Conservation (phyloP, 2,888 invertebrate genomes). For the Dichetophora obliterata region DNA sequence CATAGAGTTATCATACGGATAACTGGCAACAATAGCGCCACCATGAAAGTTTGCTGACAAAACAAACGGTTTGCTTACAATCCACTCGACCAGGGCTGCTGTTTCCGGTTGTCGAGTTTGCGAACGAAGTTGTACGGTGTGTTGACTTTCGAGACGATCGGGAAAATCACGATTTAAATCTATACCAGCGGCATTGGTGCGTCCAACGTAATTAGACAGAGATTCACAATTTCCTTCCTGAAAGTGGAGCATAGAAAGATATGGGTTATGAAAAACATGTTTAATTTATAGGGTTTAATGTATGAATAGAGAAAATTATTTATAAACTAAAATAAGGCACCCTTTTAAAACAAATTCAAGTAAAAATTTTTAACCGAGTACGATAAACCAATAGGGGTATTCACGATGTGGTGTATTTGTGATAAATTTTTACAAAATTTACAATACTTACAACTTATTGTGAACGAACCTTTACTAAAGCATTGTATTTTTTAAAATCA, state of each 20-base stretch:
- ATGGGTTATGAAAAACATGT: not conserved
- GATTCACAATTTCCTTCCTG: constrained; percentile 87
- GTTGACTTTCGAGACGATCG: constrained; percentile 80
- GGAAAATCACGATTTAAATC: constrained; percentile 96
- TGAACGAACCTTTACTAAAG: no score
- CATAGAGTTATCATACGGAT: constrained; percentile 93
- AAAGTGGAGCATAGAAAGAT: constrained; percentile 54
- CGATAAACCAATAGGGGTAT: no score
- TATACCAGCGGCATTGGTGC: constrained; percentile 83
- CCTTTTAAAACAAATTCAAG: no score
- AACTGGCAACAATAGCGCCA: constrained; percentile 97
- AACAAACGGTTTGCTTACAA: constrained; percentile 87
- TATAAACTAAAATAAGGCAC: no score
- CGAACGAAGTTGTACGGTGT: constrained; percentile 61
- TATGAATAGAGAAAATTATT: no score
- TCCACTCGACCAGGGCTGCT: constrained; percentile 89
- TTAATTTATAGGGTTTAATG: no score
- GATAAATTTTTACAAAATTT: no score
- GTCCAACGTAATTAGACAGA: constrained; percentile 76
- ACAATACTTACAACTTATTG: no score
- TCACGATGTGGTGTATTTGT: no score
- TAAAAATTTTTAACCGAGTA: no score
- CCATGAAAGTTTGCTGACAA: constrained; percentile 95
- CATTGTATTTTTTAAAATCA: no score
- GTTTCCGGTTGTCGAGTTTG: constrained; percentile 87